These are phyloP conservation scores for Eremophila alpestris DNA, from an alignment of 2,797 vertebrate genomes.

Conservation along the genomic window DNA sequence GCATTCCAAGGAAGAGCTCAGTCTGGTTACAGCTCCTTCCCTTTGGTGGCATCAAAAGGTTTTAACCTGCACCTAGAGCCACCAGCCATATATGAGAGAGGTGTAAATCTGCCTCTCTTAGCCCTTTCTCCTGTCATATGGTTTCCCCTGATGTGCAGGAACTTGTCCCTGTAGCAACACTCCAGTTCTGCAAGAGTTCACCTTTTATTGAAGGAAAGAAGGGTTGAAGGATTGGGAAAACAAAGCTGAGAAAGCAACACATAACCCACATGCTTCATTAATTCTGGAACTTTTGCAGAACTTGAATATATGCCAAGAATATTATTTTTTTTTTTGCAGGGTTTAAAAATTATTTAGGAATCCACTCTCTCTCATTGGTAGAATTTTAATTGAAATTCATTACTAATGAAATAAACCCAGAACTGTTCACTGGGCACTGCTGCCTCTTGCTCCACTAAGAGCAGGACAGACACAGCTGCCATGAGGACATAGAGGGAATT, in stretches of 20 bases:
- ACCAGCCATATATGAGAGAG: not conserved
- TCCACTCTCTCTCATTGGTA: not conserved
- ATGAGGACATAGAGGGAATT: not conserved
- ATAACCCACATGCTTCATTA: not conserved
- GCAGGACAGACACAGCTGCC: not conserved
- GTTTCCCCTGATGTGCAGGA: not conserved
- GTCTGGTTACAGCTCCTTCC: not conserved
- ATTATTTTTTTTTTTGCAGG: not conserved
- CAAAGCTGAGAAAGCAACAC: not conserved
- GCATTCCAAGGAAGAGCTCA: not conserved
- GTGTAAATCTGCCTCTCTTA: not conserved
- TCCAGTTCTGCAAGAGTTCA: not conserved
- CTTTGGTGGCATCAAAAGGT: not conserved
- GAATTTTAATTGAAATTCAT: constrained; percentile 1
- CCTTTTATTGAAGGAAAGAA: not conserved
- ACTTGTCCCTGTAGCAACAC: not conserved
- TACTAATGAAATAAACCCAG: not conserved
- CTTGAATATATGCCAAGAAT: not conserved
- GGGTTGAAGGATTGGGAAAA: not conserved
- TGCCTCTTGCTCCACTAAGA: not conserved
- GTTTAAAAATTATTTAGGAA: not conserved
- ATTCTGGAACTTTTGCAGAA: not conserved
- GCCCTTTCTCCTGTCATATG: not conserved
- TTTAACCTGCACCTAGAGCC: not conserved
- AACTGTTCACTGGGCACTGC: not conserved